Evolutionary conservation across 2,888 invertebrate species (phyloP), one percentile per base, ranked within the genome.

Genomic region (Papilio protenor): DNA sequence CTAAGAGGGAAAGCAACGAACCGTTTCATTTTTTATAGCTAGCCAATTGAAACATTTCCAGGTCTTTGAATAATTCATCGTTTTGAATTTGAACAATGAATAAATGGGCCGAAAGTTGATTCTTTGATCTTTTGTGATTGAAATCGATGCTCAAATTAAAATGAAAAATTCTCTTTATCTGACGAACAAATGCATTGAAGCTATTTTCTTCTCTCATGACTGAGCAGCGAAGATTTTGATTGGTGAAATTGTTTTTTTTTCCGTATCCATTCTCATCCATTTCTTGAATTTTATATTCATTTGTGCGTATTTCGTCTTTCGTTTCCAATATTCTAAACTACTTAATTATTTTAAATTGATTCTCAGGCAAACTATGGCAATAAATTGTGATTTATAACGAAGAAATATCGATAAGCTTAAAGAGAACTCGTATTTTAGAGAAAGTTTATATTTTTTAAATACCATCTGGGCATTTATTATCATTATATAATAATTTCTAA

Each of bases 51-150:
- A 94, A 94, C 94, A 93, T 94, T 94, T 94, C 94, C 94, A 94
- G 94, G 90, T 93, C 94, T 94, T 89, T 94, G 94, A 94, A 94
- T 94, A 92, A 94, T 94, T 94, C 94, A 94, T 94, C 94, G 94
- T 94, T 94, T 93, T 91, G 78, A 78, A 84, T 94, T 94, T 94
- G 94, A 94, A 94, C 94, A 94, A 94, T 94, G 94, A 94, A 94
- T 94, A 93, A 94, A 84, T 85, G 94, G 94, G 94, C 93, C 92
- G 93, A 91, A 91, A 92, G 94, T 92, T 94, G 93, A 94, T 94
- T 94, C 94, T 94, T 94, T 94, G 94, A 94, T 94, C 94, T 94
- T 94, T 94, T 94, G 94, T 94, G 94, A 94, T 94, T 94, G 94
- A 93, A 94, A 94, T 94, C 94, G 94, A 94, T 94, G 94, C 94